Conservation (phyloP, 2,888 invertebrate genomes). For the Pristionchus arcanus region DNA sequence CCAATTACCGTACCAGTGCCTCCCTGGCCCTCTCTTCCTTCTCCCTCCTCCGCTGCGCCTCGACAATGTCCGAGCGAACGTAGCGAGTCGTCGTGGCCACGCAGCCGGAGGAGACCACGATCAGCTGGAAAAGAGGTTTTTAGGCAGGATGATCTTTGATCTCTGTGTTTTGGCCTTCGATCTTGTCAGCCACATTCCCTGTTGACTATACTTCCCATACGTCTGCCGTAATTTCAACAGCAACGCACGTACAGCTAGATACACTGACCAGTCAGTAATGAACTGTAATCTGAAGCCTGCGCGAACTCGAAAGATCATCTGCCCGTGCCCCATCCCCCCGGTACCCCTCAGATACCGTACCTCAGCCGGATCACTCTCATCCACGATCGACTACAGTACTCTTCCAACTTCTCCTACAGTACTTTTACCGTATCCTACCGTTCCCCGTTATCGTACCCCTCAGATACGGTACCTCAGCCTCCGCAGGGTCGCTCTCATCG, state of each 20-base stretch:
- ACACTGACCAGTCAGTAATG: too few relatives aligned
- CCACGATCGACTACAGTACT: neutral
- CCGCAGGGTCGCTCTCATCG: conserved; percentile 26
- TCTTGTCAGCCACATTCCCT: too few relatives aligned
- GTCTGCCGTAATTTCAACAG: too few relatives aligned
- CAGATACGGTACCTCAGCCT: conserved; percentile 34
- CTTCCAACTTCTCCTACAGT: too few relatives aligned
- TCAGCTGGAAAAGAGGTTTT: conserved; percentile 41
- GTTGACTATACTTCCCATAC: too few relatives aligned
- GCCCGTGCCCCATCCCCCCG: too few relatives aligned
- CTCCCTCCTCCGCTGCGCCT: conserved; percentile 51
- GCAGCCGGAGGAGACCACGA: conserved; percentile 32
- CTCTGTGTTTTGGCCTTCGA: neutral
- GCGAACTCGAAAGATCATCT: too few relatives aligned
- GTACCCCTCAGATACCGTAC: too few relatives aligned
- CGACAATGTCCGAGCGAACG: conserved; percentile 45
- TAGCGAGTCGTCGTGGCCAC: conserved; percentile 36
- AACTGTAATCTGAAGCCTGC: too few relatives aligned
- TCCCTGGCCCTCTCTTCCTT: conserved; percentile 44
- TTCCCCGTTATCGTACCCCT: too few relatives aligned
- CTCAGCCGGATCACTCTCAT: too few relatives aligned
- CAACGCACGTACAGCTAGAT: too few relatives aligned
- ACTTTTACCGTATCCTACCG: neutral
- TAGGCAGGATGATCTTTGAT: neutral
- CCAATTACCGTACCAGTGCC: neutral